Conservation (phyloP, 2,888 invertebrate genomes). For the Tricholauxania praeusta region DNA sequence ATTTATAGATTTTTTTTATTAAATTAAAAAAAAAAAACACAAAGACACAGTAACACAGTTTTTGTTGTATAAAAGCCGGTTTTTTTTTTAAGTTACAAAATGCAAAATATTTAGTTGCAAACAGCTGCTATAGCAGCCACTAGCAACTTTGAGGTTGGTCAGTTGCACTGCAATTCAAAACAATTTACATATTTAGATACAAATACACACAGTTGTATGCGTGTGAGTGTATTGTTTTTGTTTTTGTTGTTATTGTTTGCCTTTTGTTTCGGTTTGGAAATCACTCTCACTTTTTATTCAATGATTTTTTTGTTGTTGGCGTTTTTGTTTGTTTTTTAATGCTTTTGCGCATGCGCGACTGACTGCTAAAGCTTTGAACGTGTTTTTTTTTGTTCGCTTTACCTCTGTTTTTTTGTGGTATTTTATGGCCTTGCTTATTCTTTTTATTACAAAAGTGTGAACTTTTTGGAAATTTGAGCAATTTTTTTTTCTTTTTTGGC, state of each 20-base stretch:
- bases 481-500: neutral
- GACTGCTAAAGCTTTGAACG: neutral
- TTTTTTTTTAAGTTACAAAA: no score
- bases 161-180: conserved; percentile 2
- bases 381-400: neutral
- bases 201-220: conserved; percentile 5
- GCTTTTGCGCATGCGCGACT: conserved; percentile 4
- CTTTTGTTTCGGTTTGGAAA: conserved; percentile 53
- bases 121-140: neutral
- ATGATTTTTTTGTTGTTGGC: conserved; percentile 44
- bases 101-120: no score
- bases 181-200: conserved; percentile 13
- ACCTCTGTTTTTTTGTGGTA: neutral
- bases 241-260: conserved; percentile 7
- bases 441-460: neutral
- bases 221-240: conserved; percentile 8
- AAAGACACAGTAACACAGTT: neutral
- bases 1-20: neutral
- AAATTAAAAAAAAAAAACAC: neutral
- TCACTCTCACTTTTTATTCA: conserved; percentile 63
- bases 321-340: neutral
- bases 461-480: neutral
- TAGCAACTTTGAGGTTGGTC: conserved; percentile 33
- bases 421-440: conserved; percentile 2
- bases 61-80: neutral